Evolutionary conservation across 2,797 vertebrate genomes (phyloP), one percentile per base, ranked within the genome.

Genomic region (Austrolebias charrua): DNA sequence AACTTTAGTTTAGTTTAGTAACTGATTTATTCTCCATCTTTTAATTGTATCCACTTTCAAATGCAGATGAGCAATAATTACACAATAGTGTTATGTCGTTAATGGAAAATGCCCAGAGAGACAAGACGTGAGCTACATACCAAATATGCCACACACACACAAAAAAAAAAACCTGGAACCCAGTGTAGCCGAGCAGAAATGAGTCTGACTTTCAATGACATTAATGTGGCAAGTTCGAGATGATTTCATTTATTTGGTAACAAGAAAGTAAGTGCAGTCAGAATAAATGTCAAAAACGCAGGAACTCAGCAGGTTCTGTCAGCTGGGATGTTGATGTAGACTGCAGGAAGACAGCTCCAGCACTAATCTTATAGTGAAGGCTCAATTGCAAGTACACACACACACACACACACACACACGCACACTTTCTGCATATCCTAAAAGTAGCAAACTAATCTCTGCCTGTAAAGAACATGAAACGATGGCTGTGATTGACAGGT

Each of bases 401-500:
- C 28, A 11, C 42, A 44, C n/a, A 14, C 49, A 24, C 33, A 42
- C 50, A 38, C 43, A 58, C 55, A 75, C 31, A 57, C 47, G 47
- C 10, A 48, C 52, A 44, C 19, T 35, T 47, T 58, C 40, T 33
- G 13, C 29, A 58, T 19, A 73, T 62, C 58, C 53, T 67, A n/a
- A 54, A 45, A 75, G 62, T 31, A 47, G 74, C 54, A 53, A 24
- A 57, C 55, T 80, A 82, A 79, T 81, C 70, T 70, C 67, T 16
- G 58, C 18, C 2, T 18, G 49, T 35, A 51, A 58, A 57, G 33
- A 80, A 66, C 52, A 62, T 59, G 52, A 54, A 69, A 63, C 72
- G 57, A 74, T 40, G 29, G 67, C 7, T 66, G 52, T 91, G 89
- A 91, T 75, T 89, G 91, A 86, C 90, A 82, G 69, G 66, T 62